Evolutionary conservation across 2,888 invertebrate genomes (phyloP).

Genomic region (Ellobium chinense): DNA sequence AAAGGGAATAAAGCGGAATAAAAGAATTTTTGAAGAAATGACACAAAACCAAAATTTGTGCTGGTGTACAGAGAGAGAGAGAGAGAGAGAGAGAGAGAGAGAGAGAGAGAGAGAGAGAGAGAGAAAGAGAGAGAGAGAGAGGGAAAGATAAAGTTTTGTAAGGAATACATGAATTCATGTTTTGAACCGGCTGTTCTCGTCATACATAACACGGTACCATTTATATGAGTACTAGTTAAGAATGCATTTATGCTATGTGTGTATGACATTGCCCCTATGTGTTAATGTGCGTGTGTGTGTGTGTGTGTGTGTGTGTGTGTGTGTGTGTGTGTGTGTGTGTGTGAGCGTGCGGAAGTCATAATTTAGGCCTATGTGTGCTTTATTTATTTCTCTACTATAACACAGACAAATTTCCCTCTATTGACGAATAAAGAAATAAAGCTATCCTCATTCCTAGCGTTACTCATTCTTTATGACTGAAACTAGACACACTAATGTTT

Average conservation of each 20-base stretch:
- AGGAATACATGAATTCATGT: too few species aligned
- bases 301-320: background rate
- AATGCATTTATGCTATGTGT: too few species aligned
- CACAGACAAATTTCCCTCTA: too few species aligned
- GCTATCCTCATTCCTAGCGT: too few species aligned
- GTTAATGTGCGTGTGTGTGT: background rate
- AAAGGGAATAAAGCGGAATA: background rate
- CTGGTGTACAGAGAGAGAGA: background rate
- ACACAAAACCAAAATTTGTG: background rate
- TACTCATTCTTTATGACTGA: too few species aligned
- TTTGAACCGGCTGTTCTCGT: too few species aligned
- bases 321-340: conserved; percentile 9
- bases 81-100: background rate
- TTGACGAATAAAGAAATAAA: too few species aligned
- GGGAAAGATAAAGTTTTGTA: conserved; percentile 1
- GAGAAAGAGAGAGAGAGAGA: background rate
- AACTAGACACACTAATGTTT: too few species aligned
- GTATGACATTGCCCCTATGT: background rate
- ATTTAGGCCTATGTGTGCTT: too few species aligned
- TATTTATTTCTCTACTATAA: too few species aligned
- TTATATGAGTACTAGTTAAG: too few species aligned
- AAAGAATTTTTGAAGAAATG: background rate
- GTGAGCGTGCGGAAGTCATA: background rate
- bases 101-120: conserved; percentile 14
- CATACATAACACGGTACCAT: too few species aligned